Base-by-base conservation (phyloP, 2,797 vertebrate genomes). In the Spinus olivaceus region DNA sequence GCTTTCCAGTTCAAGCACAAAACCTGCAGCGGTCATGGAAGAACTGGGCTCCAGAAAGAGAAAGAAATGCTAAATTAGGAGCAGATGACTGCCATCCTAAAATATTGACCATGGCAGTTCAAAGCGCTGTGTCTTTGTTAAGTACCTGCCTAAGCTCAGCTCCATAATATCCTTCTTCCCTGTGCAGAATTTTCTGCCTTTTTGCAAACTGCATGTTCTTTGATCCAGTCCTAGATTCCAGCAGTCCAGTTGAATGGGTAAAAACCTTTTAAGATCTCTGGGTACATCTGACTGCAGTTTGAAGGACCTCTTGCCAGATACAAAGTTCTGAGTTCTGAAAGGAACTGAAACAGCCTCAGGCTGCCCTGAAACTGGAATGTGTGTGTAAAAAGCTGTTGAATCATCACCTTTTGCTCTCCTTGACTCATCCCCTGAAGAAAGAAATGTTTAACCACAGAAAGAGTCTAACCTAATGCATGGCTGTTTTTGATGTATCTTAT, bases 281-380 rank as follows among this genome's bases (percentile, higher is more conserved):
- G 70, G 30, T 70, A 20, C 24, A 64, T 60, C 78, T 56, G 60
- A 22, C 28, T 60, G 60, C 66, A 66, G 54, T 90, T 35, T 82
- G 90, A 44, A 93, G 88, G 82, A 79, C 59, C 64, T 86, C 25
- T 85, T 76, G 50, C 54, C 82, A 94, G 51, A 79, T 49, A 42
- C 2, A 81, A 91, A 24, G 28, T 33, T 71, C 39, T 91, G 59
- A 77, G 65, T 41, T 90, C 50, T 86, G 70, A 92, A 86, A 90
- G 66, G 59, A 95, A 15, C 19, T 81, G 54, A 90, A 94, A 90
- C 47, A 90, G 90, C 95, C 94, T 86, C 80, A 60, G 88, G 95
- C 81, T 92, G 46, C 72, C 81, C 67, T 5, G 1, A 91, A 80
- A 90, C 72, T 37, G 44, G 35, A 78, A 69, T 59, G 14, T 59